Percentiles rank a stretch among this genome's conserved stretches.
phyloP scores from a whole-genome alignment of 1,140 invertebrate genomes.

The Drosophila bocki region DNA sequence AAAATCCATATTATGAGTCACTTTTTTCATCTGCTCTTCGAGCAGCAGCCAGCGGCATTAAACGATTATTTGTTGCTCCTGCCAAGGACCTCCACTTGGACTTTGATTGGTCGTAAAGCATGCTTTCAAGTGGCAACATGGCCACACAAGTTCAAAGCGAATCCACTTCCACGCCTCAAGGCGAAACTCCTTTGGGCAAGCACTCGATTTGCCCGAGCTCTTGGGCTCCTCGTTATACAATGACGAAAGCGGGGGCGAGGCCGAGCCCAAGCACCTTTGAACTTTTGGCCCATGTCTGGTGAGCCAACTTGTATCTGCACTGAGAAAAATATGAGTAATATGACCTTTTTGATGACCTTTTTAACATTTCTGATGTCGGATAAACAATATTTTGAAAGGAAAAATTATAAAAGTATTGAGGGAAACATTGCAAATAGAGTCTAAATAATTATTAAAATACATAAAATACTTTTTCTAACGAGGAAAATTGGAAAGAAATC shows the following conservation, averaged over 20 bases:
- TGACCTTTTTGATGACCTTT: not conserved
- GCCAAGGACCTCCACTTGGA: constrained; percentile 42
- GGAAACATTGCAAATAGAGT: too few species aligned
- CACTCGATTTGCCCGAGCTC: constrained; percentile 63
- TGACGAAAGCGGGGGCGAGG: constrained; percentile 32
- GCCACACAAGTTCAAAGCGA: constrained; percentile 69
- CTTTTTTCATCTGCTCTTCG: constrained; percentile 34
- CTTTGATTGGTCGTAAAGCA: constrained; percentile 41
- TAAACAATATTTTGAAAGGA: not conserved
- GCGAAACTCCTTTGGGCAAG: constrained; percentile 55
- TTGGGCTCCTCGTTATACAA: constrained; percentile 71
- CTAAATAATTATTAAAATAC: not conserved
- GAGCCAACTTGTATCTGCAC: constrained; percentile 1
- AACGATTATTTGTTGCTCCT: constrained; percentile 47
- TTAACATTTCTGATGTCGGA: not conserved
- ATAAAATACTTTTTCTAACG: not conserved
- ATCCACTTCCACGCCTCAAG: constrained; percentile 72
- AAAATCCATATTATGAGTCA: constrained; percentile 81
- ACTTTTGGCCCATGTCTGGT: constrained; percentile 57
- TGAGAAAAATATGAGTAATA: not conserved
- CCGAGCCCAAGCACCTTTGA: constrained; percentile 68
- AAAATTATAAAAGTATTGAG: not conserved
- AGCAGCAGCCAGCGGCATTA: constrained; percentile 10
- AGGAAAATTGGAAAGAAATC: not conserved
- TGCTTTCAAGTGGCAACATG: constrained; percentile 50